Percentiles rank a stretch among this genome's conserved stretches.
Conservation (phyloP, 2,113 vertebrate genomes). For the Pristiophorus japonicus region DNA sequence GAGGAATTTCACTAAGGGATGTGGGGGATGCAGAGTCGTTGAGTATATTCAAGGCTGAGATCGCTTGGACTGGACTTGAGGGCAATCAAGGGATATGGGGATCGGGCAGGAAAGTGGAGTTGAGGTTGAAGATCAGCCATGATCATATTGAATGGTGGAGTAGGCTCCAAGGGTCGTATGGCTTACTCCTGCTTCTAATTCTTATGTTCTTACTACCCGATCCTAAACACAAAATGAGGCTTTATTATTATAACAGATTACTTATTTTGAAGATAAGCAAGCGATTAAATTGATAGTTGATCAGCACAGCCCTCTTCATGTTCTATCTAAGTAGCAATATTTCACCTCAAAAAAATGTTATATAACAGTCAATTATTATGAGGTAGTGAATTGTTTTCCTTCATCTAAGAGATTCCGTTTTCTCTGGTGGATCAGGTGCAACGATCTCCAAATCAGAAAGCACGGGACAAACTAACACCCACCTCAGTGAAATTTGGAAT, state of each 20-base stretch:
- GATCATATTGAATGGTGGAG: no score
- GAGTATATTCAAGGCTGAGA: no score
- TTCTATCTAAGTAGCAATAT: background rate
- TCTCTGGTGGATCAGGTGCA: background rate
- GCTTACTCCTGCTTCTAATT: no score
- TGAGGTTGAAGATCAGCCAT: no score
- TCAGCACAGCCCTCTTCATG: background rate
- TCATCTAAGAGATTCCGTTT: background rate
- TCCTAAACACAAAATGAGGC: background rate
- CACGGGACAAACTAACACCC: background rate
- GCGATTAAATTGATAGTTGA: background rate
- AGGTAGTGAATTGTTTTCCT: background rate
- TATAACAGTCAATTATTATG: background rate
- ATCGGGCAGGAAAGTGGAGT: no score
- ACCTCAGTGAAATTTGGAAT: background rate
- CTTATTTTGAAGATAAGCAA: background rate
- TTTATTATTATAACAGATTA: background rate
- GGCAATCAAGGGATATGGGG: no score
- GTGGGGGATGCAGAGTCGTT: no score
- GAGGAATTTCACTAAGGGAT: no score
- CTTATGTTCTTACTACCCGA: background rate
- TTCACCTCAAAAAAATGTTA: background rate
- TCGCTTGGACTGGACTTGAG: no score
- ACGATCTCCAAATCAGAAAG: background rate
- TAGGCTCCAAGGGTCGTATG: no score